Percentiles rank a stretch among this genome's conserved stretches.
Conservation (phyloP, 2,888 invertebrate species). For the Epiblema foenella region DNA sequence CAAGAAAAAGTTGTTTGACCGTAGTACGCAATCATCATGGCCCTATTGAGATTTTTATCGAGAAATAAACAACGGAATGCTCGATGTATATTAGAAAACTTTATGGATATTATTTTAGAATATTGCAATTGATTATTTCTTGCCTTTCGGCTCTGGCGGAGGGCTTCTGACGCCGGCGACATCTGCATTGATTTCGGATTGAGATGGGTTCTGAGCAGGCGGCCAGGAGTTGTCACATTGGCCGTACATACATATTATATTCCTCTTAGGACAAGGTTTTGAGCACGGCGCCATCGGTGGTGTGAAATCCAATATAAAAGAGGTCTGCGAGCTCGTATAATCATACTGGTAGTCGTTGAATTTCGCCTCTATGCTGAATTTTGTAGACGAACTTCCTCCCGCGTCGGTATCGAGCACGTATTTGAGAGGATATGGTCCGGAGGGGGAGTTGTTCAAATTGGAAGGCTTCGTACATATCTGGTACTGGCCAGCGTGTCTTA, state of each 20-base stretch:
- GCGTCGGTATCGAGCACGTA: constrained; percentile 70
- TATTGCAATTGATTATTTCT: background rate
- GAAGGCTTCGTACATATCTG: constrained; percentile 75
- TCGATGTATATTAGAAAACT: constrained; percentile 13
- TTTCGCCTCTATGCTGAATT: constrained; percentile 76
- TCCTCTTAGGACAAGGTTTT: constrained; percentile 67
- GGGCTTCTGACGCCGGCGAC: background rate
- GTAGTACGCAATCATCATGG: no score
- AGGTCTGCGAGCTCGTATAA: constrained; percentile 75
- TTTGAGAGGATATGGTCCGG: constrained; percentile 74
- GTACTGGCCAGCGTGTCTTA: constrained; percentile 74
- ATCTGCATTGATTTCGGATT: background rate
- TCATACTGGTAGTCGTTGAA: constrained; percentile 78
- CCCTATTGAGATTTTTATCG: background rate
- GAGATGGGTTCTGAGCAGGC: constrained; percentile 1
- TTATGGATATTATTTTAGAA: background rate
- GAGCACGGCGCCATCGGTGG: constrained; percentile 70
- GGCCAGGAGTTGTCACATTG: constrained; percentile 12
- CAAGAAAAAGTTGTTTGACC: no score
- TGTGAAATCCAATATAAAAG: constrained; percentile 76
- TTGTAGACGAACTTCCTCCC: constrained; percentile 49
- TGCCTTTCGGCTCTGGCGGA: background rate
- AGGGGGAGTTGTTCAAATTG: constrained; percentile 70
- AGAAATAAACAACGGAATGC: constrained; percentile 2
- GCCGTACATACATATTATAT: constrained; percentile 54